These are phyloP conservation scores for Caloenas nicobarica DNA, from an alignment of 2,113 vertebrate genomes.

Conservation along the genomic window DNA sequence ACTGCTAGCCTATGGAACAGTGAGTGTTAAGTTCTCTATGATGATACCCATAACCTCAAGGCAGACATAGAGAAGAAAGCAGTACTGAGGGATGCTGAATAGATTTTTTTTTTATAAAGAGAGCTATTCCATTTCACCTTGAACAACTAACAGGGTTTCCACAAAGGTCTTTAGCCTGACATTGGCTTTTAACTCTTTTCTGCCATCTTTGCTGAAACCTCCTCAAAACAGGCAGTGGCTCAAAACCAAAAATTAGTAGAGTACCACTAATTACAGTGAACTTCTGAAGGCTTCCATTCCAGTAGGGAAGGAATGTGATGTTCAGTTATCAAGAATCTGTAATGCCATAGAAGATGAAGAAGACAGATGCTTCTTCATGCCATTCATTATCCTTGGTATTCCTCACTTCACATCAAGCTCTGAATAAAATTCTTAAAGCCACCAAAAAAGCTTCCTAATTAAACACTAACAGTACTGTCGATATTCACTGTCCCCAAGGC, in stretches of 20 bases:
- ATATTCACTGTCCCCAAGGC: not conserved
- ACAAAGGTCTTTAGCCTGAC: not conserved
- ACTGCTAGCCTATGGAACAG: not conserved
- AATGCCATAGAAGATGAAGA: not conserved
- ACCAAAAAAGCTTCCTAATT: not conserved
- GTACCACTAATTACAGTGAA: not conserved
- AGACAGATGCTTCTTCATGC: not conserved
- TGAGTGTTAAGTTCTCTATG: not conserved
- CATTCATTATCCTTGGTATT: not conserved
- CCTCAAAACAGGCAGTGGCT: not conserved
- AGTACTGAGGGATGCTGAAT: not conserved
- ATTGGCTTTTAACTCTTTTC: not conserved
- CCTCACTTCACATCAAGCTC: not conserved
- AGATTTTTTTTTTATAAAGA: not conserved
- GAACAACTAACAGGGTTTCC: not conserved
- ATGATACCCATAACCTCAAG: not conserved
- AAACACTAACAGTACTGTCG: fast-evolving
- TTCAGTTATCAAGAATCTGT: not conserved
- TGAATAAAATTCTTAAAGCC: not conserved
- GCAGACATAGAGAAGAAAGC: not conserved
- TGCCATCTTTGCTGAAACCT: not conserved
- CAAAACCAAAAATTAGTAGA: not conserved
- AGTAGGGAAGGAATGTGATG: not conserved
- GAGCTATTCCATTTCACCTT: not conserved
- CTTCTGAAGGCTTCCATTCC: not conserved